A percentile compares a stretch with the other conserved stretches of the same genome.
These are phyloP conservation scores for Proterorhinus semilunaris DNA, from an alignment of 2,113 vertebrate genomes.

Conservation along the genomic window DNA sequence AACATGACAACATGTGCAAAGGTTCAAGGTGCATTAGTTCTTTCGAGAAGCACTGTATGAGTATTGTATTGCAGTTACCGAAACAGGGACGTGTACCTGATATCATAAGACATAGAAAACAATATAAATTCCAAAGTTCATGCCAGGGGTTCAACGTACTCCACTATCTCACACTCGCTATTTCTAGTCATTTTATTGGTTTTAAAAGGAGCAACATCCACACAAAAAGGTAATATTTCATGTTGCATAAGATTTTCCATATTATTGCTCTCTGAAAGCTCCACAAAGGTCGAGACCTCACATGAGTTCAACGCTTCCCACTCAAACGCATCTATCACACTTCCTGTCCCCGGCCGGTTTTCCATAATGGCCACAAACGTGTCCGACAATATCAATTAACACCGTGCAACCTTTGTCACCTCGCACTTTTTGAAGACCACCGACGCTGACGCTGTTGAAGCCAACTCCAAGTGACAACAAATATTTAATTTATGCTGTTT, in stretches of 20 bases:
- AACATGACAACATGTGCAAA: too few species aligned
- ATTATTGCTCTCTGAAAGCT: neutral
- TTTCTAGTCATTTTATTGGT: neutral
- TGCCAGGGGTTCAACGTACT: neutral
- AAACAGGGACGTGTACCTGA: too few species aligned
- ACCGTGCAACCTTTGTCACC: neutral
- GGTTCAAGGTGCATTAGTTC: too few species aligned
- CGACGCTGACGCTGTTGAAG: neutral
- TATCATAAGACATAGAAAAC: neutral
- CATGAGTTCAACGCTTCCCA: neutral
- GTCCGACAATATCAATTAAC: constrained; percentile 7
- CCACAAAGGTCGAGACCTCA: neutral
- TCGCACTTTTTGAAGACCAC: neutral
- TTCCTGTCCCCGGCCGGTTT: constrained; percentile 1
- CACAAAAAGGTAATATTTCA: neutral
- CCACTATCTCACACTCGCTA: neutral
- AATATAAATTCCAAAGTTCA: neutral
- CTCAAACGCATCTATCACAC: neutral
- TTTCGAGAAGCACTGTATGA: too few species aligned
- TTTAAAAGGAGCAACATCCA: neutral
- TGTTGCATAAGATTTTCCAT: neutral
- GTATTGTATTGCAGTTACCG: too few species aligned
- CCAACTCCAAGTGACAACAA: neutral
- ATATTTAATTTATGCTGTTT: neutral
- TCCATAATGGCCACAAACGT: neutral